Evolutionary conservation across 1,140 invertebrate species (phyloP).

Genomic region (Drosophila quadrilineata): DNA sequence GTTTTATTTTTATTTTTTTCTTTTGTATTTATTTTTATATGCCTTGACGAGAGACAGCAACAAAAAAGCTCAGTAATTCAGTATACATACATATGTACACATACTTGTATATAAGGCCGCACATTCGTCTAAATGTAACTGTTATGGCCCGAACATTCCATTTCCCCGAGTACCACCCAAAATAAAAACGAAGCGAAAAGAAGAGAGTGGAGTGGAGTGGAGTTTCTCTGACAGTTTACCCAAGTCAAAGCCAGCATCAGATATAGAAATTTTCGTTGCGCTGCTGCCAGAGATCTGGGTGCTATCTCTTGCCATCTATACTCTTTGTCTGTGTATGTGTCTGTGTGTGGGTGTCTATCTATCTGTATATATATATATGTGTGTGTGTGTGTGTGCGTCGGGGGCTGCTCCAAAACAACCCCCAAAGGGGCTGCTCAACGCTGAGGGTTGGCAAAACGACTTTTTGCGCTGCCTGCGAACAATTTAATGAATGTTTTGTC

Average conservation of each 20-base stretch:
- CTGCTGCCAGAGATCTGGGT: constrained; percentile 50
- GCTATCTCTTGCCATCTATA: constrained; percentile 73
- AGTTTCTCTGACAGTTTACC: constrained; percentile 29
- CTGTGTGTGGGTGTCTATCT: constrained; percentile 7
- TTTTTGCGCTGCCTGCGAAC: constrained; percentile 50
- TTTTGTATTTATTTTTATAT: constrained; percentile 4
- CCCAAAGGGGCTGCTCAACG: constrained; percentile 52
- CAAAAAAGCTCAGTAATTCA: not conserved
- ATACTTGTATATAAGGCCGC: constrained; percentile 3
- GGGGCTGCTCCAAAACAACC: constrained; percentile 65
- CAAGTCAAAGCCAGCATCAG: constrained; percentile 64
- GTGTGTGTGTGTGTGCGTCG: constrained; percentile 25
- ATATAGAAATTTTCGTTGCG: constrained; percentile 74
- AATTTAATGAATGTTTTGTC: constrained; percentile 80
- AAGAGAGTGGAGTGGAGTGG: too few species aligned
- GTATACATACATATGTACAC: constrained; percentile 8
- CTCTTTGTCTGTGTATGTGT: constrained; percentile 23
- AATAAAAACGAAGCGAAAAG: not conserved
- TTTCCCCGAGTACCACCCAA: not conserved
- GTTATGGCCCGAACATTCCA: constrained; percentile 60
- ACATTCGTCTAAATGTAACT: constrained; percentile 61
- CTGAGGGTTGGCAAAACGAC: constrained; percentile 56
- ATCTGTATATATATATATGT: constrained; percentile 5
- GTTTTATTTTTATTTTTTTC: not conserved
- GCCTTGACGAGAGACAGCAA: not conserved